Base-by-base conservation (phyloP, 2,113 vertebrate species). In the Sphyrna mokarran region DNA sequence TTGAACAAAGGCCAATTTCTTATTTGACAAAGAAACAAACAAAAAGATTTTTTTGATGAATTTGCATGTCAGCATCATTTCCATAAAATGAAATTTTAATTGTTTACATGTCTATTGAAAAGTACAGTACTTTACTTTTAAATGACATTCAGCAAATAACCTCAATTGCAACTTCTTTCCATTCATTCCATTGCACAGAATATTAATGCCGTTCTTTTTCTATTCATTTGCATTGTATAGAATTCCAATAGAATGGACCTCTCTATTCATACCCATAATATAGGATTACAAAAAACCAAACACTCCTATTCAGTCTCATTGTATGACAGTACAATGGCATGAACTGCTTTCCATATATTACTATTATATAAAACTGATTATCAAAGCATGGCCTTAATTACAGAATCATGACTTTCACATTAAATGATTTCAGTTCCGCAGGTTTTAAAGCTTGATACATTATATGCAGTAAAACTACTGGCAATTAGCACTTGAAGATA, bases 241-340 rank as follows among this genome's bases (percentile, higher is more conserved):
- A 66, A 91, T 63, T 66, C 89, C 14, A 66, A 91, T 91, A 37
- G 7, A 63, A 33, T 91, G 29, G 48, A 6, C 10, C 48, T 63
- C 61, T n/a, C 29, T n/a, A 33, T n/a, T n/a, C 58, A 20, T n/a
- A 37, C 26, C 58, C 58, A 63, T 16, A n/a, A 61, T 8, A 91
- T 18, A 63, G 29, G 18, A 61, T 91, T 63, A 63, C 58, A 91
- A 91, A 20, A 16, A 61, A 14, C n/a, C 58, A 66, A 91, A 91
- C 89, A 29, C 89, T 91, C 22, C 58, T 37, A 63, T 91, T 91
- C 89, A 91, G 33, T 20, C 58, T 14, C 89, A 91, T 91, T 91
- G 89, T 91, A n/a, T n/a, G 58, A 63, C 29, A 91, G 29, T 91
- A 66, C 89, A 91, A 91, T 91, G 58, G 58, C n/a, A 5, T 63